A percentile compares a stretch with the other conserved stretches of the same genome.
These are phyloP conservation scores for Metallyticus violacea DNA, from an alignment of 2,888 invertebrate species.

Conservation along the genomic window DNA sequence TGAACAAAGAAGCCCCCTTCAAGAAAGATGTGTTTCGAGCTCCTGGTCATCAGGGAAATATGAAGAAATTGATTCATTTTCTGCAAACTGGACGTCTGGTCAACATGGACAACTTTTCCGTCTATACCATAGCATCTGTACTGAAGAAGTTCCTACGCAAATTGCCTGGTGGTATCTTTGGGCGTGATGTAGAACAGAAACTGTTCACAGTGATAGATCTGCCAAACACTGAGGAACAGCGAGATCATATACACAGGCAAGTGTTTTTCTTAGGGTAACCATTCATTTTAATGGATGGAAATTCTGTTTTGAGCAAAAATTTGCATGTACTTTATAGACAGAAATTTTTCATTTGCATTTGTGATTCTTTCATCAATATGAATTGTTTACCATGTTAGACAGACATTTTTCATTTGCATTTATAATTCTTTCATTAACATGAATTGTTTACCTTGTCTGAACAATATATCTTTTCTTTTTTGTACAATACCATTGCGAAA, in stretches of 20 bases:
- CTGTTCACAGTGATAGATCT: slow-evolving; percentile 86
- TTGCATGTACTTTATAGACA: no score
- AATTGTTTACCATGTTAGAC: no score
- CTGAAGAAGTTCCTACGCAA: slow-evolving; percentile 96
- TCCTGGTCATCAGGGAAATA: slow-evolving; percentile 91
- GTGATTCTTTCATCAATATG: no score
- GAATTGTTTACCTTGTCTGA: no score
- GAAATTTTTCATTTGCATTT: no score
- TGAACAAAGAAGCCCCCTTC: slow-evolving; percentile 91
- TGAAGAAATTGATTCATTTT: slow-evolving; percentile 91
- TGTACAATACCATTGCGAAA: no score
- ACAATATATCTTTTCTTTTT: no score
- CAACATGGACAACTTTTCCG: slow-evolving; percentile 92
- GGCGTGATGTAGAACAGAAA: slow-evolving; percentile 83
- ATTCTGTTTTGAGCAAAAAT: no score
- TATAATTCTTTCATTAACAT: no score
- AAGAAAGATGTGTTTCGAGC: slow-evolving; percentile 93
- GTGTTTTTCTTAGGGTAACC: no score
- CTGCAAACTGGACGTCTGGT: slow-evolving; percentile 78
- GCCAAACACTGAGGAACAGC: slow-evolving; percentile 77
- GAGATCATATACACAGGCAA: slow-evolving; percentile 88
- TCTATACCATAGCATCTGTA: slow-evolving; percentile 97
- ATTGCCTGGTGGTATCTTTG: slow-evolving; percentile 95
- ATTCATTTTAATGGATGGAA: no score
- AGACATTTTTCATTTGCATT: no score